These are phyloP conservation scores for Hipposideros larvatus DNA, from an alignment of 2,797 vertebrate species.

Conservation along the genomic window DNA sequence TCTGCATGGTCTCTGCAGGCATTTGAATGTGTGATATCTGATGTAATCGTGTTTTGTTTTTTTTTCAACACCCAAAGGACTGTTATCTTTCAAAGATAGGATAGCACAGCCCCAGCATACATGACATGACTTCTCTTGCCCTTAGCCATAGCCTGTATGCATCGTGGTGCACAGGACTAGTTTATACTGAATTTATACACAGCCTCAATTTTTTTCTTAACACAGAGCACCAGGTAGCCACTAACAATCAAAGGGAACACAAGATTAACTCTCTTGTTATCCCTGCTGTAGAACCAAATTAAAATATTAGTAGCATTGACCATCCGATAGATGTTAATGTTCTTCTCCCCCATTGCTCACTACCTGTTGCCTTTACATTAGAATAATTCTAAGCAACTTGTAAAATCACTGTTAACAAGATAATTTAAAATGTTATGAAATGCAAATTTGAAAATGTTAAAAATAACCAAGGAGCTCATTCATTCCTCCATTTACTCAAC, in stretches of 20 bases:
- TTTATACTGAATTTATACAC: background rate
- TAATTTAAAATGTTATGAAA: slow-evolving; percentile 4
- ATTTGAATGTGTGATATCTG: slow-evolving; percentile 4
- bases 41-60: background rate
- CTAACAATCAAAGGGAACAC: background rate
- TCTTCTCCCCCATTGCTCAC: background rate
- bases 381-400: background rate
- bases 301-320: background rate
- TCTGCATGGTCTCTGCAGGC: background rate
- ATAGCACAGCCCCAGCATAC: background rate
- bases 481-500: background rate
- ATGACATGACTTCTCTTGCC: background rate
- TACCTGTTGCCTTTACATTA: background rate
- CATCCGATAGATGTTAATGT: background rate
- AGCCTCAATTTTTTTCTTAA: background rate
- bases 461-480: background rate
- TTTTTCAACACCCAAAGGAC: background rate
- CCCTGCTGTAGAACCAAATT: background rate
- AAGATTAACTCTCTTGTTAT: background rate
- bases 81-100: background rate
- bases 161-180: background rate
- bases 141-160: background rate
- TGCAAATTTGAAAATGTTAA: background rate
- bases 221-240: background rate
- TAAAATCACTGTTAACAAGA: slow-evolving; percentile 35